Percentiles rank a stretch among this genome's conserved stretches.
Evolutionary conservation across 2,888 invertebrate species (phyloP).

Genomic region (Plagodis dolabraria): DNA sequence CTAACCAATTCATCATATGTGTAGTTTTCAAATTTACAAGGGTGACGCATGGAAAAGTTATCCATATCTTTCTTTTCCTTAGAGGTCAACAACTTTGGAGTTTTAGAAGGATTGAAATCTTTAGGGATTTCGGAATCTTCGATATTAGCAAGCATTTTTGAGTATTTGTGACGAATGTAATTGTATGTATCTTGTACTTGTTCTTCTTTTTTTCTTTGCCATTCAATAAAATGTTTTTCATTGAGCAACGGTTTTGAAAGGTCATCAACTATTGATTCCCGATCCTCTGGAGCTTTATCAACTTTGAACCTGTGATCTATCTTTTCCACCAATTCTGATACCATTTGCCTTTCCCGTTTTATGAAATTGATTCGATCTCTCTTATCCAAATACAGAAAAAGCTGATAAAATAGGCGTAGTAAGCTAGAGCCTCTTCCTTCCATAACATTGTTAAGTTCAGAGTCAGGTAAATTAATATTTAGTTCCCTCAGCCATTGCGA

Average conservation of each 20-base stretch:
- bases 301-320: conserved; percentile 67
- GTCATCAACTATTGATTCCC: conserved; percentile 65
- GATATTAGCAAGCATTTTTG: conserved; percentile 64
- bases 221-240: conserved; percentile 81
- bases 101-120: conserved; percentile 37
- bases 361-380: conserved; percentile 84
- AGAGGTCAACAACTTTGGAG: conserved; percentile 37
- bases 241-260: conserved; percentile 73
- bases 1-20: conserved; percentile 69
- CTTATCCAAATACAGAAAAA: conserved; percentile 85
- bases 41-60: conserved; percentile 60
- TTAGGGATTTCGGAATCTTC: conserved; percentile 56
- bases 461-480: conserved; percentile 71
- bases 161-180: conserved; percentile 69
- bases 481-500: conserved; percentile 80
- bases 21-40: conserved; percentile 67
- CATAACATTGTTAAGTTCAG: conserved; percentile 76
- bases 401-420: conserved; percentile 85
- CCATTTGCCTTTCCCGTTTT: conserved; percentile 74
- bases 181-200: conserved; percentile 73
- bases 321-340: conserved; percentile 69
- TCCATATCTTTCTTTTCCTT: conserved; percentile 68
- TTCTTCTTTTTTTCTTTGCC: conserved; percentile 82
- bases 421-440: conserved; percentile 78
- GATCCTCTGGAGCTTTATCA: conserved; percentile 58